A percentile compares a stretch with the other conserved stretches of the same genome.
Evolutionary conservation across 2,888 invertebrate genomes (phyloP).

Genomic region (Agrochola circellaris): DNA sequence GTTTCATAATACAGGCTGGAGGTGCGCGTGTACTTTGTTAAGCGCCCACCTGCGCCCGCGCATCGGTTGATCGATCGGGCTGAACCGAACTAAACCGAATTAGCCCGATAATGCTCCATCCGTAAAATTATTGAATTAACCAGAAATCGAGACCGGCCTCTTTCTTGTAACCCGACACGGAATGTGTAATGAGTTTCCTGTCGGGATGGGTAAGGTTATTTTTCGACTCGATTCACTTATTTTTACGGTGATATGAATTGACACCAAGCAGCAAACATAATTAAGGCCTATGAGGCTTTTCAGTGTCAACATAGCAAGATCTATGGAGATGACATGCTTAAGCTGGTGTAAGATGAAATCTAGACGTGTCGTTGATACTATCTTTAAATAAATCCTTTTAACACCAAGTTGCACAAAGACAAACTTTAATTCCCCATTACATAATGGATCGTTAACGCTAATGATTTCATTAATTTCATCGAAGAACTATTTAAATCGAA

Average conservation of each 20-base stretch:
- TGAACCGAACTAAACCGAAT: conserved; percentile 78
- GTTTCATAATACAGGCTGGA: conserved; percentile 67
- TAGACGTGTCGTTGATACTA: not conserved
- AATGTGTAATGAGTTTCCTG: conserved; percentile 79
- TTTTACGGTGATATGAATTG: conserved; percentile 33
- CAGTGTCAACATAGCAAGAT: not conserved
- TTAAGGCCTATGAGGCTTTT: not conserved
- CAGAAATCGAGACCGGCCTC: conserved; percentile 79
- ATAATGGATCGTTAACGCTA: too few relatives aligned
- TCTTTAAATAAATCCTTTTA: not conserved
- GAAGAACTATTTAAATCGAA: too few relatives aligned
- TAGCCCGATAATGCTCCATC: conserved; percentile 80
- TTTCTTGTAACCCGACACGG: conserved; percentile 82
- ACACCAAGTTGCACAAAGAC: too few relatives aligned
- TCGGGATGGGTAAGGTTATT: conserved; percentile 44
- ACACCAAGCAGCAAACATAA: conserved; percentile 19
- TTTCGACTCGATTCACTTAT: conserved; percentile 25
- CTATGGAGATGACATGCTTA: not conserved
- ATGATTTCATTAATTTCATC: too few relatives aligned
- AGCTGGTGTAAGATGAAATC: not conserved
- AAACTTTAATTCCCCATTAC: too few relatives aligned
- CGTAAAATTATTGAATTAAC: conserved; percentile 84
- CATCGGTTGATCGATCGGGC: conserved; percentile 80
- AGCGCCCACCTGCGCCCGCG: conserved; percentile 81
- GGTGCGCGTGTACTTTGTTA: conserved; percentile 57